These are phyloP conservation scores for Molorchus minor DNA, from an alignment of 2,888 invertebrate species.

Conservation along the genomic window DNA sequence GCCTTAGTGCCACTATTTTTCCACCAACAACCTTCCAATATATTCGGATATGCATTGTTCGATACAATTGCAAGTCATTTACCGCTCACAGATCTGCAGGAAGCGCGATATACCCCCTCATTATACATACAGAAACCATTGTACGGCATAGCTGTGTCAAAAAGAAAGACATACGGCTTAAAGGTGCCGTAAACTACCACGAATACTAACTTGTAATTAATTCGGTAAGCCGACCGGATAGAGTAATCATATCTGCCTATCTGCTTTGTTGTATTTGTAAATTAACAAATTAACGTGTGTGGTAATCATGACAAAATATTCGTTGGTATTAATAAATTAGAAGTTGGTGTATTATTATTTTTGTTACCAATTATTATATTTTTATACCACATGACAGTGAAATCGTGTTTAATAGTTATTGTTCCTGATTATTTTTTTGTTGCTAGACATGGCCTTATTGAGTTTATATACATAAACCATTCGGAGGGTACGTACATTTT, in stretches of 20 bases:
- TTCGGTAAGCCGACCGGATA: slow-evolving; percentile 41
- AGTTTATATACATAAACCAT: no score
- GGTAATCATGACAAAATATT: slow-evolving; percentile 22
- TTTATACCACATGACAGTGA: no score
- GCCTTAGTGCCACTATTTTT: slow-evolving; percentile 32
- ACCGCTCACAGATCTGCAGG: slow-evolving; percentile 46
- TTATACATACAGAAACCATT: slow-evolving; percentile 38
- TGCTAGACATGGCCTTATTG: no score
- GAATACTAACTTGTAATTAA: slow-evolving; percentile 46
- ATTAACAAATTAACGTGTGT: slow-evolving; percentile 30
- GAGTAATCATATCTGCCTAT: slow-evolving; percentile 36
- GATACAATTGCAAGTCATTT: slow-evolving; percentile 44
- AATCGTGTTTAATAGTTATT: no score
- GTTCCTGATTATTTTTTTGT: no score
- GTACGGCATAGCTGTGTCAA: slow-evolving; percentile 30
- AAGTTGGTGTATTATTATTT: no score
- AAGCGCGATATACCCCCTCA: slow-evolving; percentile 48
- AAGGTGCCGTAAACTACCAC: slow-evolving; percentile 40
- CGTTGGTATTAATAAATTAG: no score
- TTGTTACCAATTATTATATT: no score
- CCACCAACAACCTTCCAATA: slow-evolving; percentile 35
- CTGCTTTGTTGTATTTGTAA: slow-evolving; percentile 35
- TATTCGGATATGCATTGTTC: slow-evolving; percentile 43
- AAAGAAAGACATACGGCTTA: slow-evolving; percentile 30
- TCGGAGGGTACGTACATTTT: no score